phyloP scores from a whole-genome alignment of 2,888 invertebrate genomes.

The Frankliniella fusca region DNA sequence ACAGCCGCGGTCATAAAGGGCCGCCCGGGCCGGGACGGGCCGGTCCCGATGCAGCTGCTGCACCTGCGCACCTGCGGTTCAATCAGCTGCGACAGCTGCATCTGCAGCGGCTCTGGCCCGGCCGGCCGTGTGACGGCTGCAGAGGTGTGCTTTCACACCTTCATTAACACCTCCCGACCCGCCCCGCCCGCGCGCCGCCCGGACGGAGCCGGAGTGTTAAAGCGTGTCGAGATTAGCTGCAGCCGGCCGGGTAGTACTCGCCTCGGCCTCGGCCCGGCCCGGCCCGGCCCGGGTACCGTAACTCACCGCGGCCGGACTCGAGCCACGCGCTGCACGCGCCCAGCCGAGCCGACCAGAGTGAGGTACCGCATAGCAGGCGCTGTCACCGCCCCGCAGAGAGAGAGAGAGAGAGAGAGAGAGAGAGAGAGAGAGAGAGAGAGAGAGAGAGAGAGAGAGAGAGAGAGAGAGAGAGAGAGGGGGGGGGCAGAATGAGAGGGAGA shows the following conservation, averaged over 20 bases:
- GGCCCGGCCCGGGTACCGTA: too few species aligned
- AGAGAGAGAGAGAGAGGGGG: not conserved
- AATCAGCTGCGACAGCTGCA: too few species aligned
- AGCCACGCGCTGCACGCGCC: not conserved
- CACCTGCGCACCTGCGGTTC: too few species aligned
- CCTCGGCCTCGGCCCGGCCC: too few species aligned
- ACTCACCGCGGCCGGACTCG: not conserved
- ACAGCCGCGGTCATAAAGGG: too few species aligned
- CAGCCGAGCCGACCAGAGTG: not conserved
- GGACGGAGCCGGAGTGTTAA: not conserved
- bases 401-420: too few species aligned
- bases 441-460: too few species aligned
- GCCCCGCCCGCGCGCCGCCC: not conserved
- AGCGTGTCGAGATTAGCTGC: slow-evolving; percentile 17
- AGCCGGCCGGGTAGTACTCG: not conserved
- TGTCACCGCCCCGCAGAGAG: too few species aligned
- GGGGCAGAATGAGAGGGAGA: not conserved
- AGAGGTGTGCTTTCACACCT: not conserved
- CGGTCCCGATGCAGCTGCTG: too few species aligned
- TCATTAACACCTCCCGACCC: not conserved
- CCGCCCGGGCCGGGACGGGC: too few species aligned
- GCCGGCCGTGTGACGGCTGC: not conserved
- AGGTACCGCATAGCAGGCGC: too few species aligned
- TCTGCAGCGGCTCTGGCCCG: not conserved
- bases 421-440: too few species aligned